Conservation (phyloP, 2,113 vertebrate species). For the Pachycephala philippinensis region DNA sequence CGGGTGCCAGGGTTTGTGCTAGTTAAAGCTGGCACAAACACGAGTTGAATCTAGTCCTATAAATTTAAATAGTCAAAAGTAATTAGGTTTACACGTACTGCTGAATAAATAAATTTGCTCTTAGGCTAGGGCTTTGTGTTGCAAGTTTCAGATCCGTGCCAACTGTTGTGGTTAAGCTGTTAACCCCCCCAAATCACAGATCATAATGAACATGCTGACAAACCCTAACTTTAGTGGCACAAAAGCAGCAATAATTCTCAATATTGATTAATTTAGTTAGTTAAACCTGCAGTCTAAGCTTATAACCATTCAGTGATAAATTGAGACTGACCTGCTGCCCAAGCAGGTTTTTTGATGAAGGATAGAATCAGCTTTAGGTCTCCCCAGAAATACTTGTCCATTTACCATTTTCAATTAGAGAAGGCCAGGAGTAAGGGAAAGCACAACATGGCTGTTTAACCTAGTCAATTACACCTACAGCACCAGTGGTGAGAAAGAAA, state of each 20-base stretch:
- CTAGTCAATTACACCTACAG: conserved; percentile 28
- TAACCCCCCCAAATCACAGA: conserved; percentile 31
- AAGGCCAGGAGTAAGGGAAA: conserved; percentile 53
- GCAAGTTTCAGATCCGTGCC: conserved; percentile 20
- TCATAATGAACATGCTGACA: conserved; percentile 63
- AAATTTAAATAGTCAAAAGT: conserved; percentile 63
- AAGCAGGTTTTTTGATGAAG: conserved; percentile 67
- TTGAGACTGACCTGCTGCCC: conserved; percentile 55
- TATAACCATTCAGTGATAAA: conserved; percentile 64
- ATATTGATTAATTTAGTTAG: conserved; percentile 71
- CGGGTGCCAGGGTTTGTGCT: conserved; percentile 12
- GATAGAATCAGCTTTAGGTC: conserved; percentile 40
- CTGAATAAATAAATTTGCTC: conserved; percentile 56
- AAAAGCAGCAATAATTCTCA: conserved; percentile 67
- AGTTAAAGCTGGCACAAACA: conserved; percentile 49
- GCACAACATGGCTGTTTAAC: conserved; percentile 31
- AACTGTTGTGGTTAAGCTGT: conserved; percentile 55
- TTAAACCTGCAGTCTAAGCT: conserved; percentile 67
- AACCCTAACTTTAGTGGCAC: conserved; percentile 51
- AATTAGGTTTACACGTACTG: conserved; percentile 59
- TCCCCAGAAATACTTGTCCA: conserved; percentile 56
- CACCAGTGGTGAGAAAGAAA: background rate
- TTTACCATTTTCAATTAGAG: conserved; percentile 61
- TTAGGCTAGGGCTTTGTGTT: conserved; percentile 38
- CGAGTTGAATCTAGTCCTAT: conserved; percentile 28